A percentile compares a stretch with the other conserved stretches of the same genome.
These are phyloP conservation scores for Lynx canadensis DNA, from an alignment of 2,113 vertebrate species.

Conservation along the genomic window DNA sequence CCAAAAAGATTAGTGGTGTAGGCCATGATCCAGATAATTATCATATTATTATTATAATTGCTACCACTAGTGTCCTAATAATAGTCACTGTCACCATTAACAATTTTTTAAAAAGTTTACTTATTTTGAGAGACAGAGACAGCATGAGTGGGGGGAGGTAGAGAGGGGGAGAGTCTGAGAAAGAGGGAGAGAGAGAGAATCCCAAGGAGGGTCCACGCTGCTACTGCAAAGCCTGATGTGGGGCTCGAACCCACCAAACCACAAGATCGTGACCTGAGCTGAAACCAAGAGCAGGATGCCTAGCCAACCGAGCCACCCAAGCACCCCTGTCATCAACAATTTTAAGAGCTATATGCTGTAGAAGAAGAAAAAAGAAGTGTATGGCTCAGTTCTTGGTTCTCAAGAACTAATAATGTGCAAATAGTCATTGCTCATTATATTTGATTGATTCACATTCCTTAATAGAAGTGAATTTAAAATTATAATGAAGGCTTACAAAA, in stretches of 20 bases:
- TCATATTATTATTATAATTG: not conserved
- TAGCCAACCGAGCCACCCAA: too few relatives aligned
- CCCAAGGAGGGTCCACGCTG: too few relatives aligned
- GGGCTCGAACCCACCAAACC: too few relatives aligned
- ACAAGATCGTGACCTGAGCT: too few relatives aligned
- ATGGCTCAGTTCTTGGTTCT: not conserved
- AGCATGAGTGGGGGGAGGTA: too few relatives aligned
- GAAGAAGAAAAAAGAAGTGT: not conserved
- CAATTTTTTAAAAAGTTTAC: not conserved
- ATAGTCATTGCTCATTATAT: slow-evolving; percentile 45
- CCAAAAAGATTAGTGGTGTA: not conserved
- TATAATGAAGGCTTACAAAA: slow-evolving; percentile 77
- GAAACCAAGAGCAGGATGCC: too few relatives aligned
- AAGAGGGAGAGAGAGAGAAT: too few relatives aligned
- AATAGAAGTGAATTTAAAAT: slow-evolving; percentile 73
- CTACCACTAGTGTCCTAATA: fast-evolving
- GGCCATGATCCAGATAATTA: not conserved
- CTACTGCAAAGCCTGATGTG: too few relatives aligned
- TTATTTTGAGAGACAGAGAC: too few relatives aligned
- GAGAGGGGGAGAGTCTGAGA: too few relatives aligned
- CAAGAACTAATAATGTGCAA: slow-evolving; percentile 29
- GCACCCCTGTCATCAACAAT: too few relatives aligned
- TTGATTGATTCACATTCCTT: slow-evolving; percentile 65
- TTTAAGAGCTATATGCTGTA: not conserved
- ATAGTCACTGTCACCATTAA: not conserved